phyloP scores from a whole-genome alignment of 2,888 invertebrate genomes.

The Ceriagrion tenellum region DNA sequence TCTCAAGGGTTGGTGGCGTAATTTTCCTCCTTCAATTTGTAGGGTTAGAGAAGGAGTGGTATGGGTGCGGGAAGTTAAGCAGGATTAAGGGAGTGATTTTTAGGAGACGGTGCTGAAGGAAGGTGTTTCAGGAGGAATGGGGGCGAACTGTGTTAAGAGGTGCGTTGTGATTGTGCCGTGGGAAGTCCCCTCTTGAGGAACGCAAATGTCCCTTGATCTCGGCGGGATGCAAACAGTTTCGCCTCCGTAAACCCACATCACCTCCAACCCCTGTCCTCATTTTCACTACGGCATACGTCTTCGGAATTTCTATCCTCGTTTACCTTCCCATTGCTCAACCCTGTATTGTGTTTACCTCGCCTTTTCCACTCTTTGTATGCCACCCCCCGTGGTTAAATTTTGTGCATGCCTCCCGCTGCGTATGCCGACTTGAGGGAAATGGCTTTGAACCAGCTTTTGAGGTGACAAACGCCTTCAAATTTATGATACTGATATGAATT shows the following conservation, averaged over 20 bases:
- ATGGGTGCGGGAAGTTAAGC: background rate
- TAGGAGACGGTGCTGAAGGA: background rate
- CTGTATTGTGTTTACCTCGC: no score
- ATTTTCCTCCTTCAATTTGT: background rate
- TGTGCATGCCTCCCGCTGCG: background rate
- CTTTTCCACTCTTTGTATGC: background rate
- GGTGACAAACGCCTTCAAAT: background rate
- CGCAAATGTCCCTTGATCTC: slow-evolving; percentile 27
- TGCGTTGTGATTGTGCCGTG: slow-evolving; percentile 17
- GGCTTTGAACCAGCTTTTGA: background rate
- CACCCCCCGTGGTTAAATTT: background rate
- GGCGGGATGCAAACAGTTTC: background rate
- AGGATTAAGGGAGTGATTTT: background rate
- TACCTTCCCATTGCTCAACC: background rate
- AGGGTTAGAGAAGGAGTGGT: background rate
- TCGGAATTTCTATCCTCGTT: background rate
- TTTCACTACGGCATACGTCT: background rate
- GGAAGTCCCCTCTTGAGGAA: background rate
- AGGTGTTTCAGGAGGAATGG: background rate
- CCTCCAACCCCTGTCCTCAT: background rate
- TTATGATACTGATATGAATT: background rate
- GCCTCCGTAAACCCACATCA: background rate
- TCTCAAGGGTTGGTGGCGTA: background rate
- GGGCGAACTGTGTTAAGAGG: background rate
- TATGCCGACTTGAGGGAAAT: background rate